Evolutionary conservation across 2,797 vertebrate genomes (phyloP).

Genomic region (Alcedo quadribrachys): DNA sequence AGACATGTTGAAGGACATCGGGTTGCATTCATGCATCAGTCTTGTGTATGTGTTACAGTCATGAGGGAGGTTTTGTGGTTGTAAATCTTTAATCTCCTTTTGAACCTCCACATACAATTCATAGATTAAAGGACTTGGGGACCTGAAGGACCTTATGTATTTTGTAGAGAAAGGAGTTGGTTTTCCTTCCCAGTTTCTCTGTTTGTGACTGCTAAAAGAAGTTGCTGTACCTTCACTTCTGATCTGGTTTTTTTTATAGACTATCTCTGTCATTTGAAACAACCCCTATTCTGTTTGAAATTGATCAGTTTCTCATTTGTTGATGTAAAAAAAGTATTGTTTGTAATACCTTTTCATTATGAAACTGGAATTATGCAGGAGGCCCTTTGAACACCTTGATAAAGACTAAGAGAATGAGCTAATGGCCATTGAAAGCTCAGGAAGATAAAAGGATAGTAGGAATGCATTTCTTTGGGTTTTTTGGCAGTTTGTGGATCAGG

Average conservation of each 20-base stretch:
- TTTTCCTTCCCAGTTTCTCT: neutral
- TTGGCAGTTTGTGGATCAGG: neutral
- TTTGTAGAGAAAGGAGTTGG: neutral
- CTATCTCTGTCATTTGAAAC: neutral
- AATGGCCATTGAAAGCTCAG: neutral
- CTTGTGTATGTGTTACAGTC: rapidly evolving
- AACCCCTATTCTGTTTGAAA: neutral
- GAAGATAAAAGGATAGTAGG: neutral
- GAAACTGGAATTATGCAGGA: neutral
- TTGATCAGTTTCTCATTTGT: neutral
- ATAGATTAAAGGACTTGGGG: neutral
- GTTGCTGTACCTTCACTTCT: rapidly evolving
- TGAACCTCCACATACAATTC: neutral
- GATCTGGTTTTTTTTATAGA: neutral
- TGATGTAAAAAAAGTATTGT: neutral
- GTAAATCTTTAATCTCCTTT: neutral
- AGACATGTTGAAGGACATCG: neutral
- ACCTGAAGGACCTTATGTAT: neutral
- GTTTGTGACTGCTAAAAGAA: neutral
- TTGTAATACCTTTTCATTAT: neutral
- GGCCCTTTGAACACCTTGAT: neutral
- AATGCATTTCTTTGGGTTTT: neutral
- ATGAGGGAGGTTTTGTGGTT: neutral
- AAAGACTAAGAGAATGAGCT: neutral
- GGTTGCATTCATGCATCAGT: neutral